Base-by-base conservation (phyloP, 2,888 invertebrate species). In the Hemistola chrysoprasaria region DNA sequence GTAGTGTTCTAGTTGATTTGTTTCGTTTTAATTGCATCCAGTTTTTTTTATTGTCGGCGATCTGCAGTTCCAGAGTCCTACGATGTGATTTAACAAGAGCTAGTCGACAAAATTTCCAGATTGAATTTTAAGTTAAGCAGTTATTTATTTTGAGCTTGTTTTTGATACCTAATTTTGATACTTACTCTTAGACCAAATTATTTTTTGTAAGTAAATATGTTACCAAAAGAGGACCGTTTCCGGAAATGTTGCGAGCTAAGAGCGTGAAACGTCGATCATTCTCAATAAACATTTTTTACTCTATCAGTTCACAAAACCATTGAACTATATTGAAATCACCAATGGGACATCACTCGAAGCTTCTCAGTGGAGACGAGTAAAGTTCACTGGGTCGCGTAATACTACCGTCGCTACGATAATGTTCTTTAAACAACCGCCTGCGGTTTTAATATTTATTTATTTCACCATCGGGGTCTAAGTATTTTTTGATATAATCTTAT, bases 1-100 rank as follows among this genome's bases (percentile, higher is more conserved):
- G 16, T 78, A 78, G 77, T 65, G 62, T 78, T 63, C 55, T 61
- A 69, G 60, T 72, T 74, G 63, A 65, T 65, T 58, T 70, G 65
- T 44, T 60, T 69, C 67, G 39, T 65, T 69, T 67, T 68, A 59
- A 69, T 71, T 73, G 66, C 69, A 67, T 71, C 55, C 58, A 57
- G 62, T 53, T 70, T n/a, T 62, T 46, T 69, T 71, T 67, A 65
- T 66, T 60, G 59, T 16, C 61, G 59, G 60, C 56, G 55, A 50
- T 62, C 54, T 62, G 58, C 67, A 63, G 68, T 50, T 62, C 57
- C 62, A 56, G 62, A 52, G 49, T 53, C n/a, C n/a, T n/a, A 54
- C 53, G 59, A 50, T 53, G 57, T 52, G 50, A 53, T 61, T 53
- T 53, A 47, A 51, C 42, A 45, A 31, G 35, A 45, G 40, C 41